Evolutionary conservation across 2,797 vertebrate genomes (phyloP).

Genomic region (Aselliscus stoliczkanus): DNA sequence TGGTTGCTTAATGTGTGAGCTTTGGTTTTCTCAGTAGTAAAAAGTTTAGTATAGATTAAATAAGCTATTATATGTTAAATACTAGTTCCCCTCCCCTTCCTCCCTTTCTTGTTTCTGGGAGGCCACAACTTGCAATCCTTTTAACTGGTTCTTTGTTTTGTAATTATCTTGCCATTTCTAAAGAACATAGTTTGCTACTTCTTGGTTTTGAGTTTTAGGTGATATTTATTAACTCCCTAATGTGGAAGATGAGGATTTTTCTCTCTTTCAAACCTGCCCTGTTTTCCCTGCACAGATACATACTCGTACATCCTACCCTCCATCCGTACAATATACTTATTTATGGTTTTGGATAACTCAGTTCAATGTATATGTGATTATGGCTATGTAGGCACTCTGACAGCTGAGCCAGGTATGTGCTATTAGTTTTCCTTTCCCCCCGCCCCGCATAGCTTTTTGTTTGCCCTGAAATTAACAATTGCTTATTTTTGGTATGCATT

Average conservation of each 20-base stretch:
- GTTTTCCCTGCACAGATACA: background rate
- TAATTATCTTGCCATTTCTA: background rate
- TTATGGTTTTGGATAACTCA: background rate
- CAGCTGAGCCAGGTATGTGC: background rate
- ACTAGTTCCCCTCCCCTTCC: background rate
- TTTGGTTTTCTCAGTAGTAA: background rate
- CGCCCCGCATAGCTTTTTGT: background rate
- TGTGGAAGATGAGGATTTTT: background rate
- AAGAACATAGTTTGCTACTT: background rate
- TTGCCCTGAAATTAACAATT: background rate
- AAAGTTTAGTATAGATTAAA: background rate
- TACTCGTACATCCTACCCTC: background rate
- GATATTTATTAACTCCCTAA: background rate
- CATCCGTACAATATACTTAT: too few relatives aligned
- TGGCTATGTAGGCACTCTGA: background rate
- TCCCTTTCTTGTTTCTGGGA: background rate
- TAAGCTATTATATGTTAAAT: background rate
- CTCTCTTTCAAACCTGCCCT: background rate
- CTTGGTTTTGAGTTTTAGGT: background rate
- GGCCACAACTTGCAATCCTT: background rate
- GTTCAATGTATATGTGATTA: fast-evolving
- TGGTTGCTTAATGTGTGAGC: background rate
- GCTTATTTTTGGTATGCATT: background rate
- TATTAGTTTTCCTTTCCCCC: background rate
- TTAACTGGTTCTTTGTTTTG: background rate